phyloP scores from a whole-genome alignment of 1,140 invertebrate species.

The Magallana gigas region DNA sequence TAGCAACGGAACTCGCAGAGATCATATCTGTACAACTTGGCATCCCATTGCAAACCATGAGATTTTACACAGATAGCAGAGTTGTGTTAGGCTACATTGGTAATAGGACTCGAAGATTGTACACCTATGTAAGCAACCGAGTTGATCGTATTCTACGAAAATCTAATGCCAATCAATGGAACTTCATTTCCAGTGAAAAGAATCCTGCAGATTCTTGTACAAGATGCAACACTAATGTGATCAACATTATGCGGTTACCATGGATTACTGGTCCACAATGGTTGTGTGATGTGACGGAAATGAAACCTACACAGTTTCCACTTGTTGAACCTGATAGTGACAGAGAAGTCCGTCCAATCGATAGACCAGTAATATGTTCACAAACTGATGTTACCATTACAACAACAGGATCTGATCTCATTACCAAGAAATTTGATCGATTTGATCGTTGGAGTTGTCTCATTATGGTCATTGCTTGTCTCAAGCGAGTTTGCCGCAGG shows the following conservation, averaged over 20 bases:
- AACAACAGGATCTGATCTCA: not conserved
- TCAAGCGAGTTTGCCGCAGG: not conserved
- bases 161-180: slow-evolving; percentile 29
- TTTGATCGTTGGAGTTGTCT: not conserved
- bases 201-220: slow-evolving; percentile 44
- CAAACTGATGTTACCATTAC: not conserved
- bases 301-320: not conserved
- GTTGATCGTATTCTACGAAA: slow-evolving; percentile 36
- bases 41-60: not conserved
- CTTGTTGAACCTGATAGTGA: not conserved
- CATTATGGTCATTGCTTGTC: no score
- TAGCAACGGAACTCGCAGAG: slow-evolving; percentile 46
- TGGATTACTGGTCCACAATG: slow-evolving; percentile 13
- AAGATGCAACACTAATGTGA: not conserved
- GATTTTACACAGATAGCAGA: slow-evolving; percentile 42
- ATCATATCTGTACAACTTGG: slow-evolving; percentile 39
- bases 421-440: not conserved
- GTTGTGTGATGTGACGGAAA: not conserved
- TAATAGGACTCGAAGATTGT: slow-evolving; percentile 30
- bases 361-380: not conserved
- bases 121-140: slow-evolving; percentile 48
- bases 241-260: not conserved
- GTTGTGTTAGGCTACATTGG: slow-evolving; percentile 46
- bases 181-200: not conserved
- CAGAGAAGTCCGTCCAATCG: not conserved